Evolutionary conservation across 2,888 invertebrate genomes (phyloP).

Genomic region (Mimumesa dahlbomi): DNA sequence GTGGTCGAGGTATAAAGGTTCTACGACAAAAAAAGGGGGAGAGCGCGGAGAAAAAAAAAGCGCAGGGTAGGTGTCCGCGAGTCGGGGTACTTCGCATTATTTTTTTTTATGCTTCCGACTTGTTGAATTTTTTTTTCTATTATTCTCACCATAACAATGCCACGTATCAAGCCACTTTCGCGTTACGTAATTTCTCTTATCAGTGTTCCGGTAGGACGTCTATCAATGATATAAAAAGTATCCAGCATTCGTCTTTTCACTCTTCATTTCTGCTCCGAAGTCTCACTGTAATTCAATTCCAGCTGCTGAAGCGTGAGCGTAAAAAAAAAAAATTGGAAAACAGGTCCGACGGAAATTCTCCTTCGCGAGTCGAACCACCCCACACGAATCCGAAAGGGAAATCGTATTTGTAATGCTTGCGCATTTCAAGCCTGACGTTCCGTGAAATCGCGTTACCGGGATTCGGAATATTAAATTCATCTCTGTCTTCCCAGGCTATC

Average conservation of each 20-base stretch:
- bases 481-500: constrained; percentile 57
- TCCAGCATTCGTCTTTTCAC: not conserved
- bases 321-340: constrained; percentile 56
- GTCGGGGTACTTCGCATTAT: constrained; percentile 35
- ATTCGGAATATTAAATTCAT: constrained; percentile 77
- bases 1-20: constrained; percentile 56
- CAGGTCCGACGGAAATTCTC: constrained; percentile 60
- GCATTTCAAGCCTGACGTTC: constrained; percentile 69
- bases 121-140: not conserved
- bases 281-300: constrained; percentile 40
- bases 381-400: constrained; percentile 55
- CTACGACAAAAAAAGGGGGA: constrained; percentile 31
- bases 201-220: not conserved
- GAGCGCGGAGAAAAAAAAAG: constrained; percentile 11
- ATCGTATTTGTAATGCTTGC: constrained; percentile 75
- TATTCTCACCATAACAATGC: too few relatives aligned
- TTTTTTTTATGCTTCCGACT: constrained; percentile 18
- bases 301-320: constrained; percentile 28
- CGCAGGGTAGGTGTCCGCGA: constrained; percentile 42
- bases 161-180: too few relatives aligned
- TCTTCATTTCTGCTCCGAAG: not conserved
- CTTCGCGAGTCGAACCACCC: constrained; percentile 43
- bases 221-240: not conserved
- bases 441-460: constrained; percentile 77
- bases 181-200: constrained; percentile 33